phyloP scores from a whole-genome alignment of 2,888 invertebrate genomes.

The Synanthedon tipuliformis region DNA sequence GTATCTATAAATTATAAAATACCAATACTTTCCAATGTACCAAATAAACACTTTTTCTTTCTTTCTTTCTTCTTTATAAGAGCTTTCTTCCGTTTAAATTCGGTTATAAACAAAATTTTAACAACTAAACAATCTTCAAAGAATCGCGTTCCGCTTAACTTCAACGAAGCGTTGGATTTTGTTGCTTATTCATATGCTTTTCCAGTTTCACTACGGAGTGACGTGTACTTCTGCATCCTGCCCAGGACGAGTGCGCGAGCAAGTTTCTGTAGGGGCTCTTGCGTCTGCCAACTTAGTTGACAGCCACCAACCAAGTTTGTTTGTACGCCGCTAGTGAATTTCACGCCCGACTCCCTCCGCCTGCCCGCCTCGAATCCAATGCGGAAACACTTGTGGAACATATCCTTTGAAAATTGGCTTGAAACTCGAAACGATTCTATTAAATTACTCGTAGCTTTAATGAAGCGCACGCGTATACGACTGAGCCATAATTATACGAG shows the following conservation, averaged over 20 bases:
- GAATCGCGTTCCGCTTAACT: too few species aligned
- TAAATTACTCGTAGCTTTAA: not conserved
- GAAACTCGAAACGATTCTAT: not conserved
- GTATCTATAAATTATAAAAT: too few species aligned
- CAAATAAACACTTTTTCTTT: too few species aligned
- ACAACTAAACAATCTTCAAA: too few species aligned
- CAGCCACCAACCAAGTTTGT: conserved; percentile 23
- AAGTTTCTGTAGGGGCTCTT: conserved; percentile 3
- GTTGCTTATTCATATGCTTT: not conserved
- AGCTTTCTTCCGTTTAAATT: too few species aligned
- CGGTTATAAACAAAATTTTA: too few species aligned
- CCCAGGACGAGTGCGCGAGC: not conserved
- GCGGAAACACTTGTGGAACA: conserved; percentile 4
- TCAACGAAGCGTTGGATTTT: too few species aligned
- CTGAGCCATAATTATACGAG: too few species aligned
- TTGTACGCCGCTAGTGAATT: conserved; percentile 26
- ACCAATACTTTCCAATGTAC: too few species aligned
- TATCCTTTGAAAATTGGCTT: not conserved
- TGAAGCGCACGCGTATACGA: not conserved
- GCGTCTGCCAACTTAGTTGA: conserved; percentile 15
- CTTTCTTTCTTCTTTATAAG: too few species aligned
- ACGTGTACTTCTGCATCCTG: not conserved
- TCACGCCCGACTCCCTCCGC: conserved; percentile 16
- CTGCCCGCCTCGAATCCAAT: not conserved
- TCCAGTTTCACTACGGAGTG: not conserved